A percentile compares a stretch with the other conserved stretches of the same genome.
Evolutionary conservation across 2,888 invertebrate species (phyloP).

Genomic region (Tridacna gigas): DNA sequence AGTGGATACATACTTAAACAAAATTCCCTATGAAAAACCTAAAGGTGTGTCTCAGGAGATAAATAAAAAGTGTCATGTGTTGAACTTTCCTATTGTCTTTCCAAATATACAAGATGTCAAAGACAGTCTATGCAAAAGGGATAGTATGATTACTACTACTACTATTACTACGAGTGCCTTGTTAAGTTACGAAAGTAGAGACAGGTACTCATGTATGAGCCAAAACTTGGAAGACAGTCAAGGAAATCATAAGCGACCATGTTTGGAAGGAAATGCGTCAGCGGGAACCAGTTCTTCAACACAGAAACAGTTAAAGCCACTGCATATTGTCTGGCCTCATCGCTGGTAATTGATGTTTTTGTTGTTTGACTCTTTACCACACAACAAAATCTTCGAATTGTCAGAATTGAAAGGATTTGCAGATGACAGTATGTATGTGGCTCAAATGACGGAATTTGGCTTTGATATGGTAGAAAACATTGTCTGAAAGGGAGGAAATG

Average conservation of each 20-base stretch:
- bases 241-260: neutral
- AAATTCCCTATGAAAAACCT: constrained; percentile 89
- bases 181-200: no score
- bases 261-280: constrained; percentile 1
- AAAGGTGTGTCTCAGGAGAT: constrained; percentile 87
- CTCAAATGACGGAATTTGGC: no score
- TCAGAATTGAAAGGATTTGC: neutral
- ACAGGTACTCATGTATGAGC: no score
- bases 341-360: constrained; percentile 86
- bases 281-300: neutral
- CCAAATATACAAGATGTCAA: constrained; percentile 31
- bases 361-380: neutral
- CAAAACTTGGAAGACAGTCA: no score
- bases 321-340: constrained; percentile 91
- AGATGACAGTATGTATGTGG: neutral
- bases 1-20: constrained; percentile 88
- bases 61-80: constrained; percentile 88
- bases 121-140: neutral
- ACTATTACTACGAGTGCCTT: neutral
- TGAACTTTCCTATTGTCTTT: constrained; percentile 88
- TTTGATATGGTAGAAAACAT: no score
- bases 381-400: neutral
- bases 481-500: no score
- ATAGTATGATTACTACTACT: neutral
- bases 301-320: constrained; percentile 29